phyloP scores from a whole-genome alignment of 1,140 invertebrate species.

The Reticulitermes speratus region DNA sequence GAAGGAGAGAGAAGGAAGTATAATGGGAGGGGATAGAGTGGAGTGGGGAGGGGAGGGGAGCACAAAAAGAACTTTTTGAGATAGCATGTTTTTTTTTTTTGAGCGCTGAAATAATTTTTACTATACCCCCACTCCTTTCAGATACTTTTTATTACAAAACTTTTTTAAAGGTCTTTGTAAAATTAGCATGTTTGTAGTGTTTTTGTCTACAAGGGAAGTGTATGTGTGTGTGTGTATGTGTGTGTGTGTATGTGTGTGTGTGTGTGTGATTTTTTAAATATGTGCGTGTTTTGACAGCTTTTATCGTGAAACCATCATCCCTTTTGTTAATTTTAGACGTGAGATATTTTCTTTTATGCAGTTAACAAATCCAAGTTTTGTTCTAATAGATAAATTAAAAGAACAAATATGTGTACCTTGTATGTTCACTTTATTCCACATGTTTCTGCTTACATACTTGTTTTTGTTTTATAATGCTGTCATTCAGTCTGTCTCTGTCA shows the following conservation, averaged over 20 bases:
- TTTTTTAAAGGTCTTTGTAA: slow-evolving; percentile 5
- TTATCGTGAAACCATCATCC: background rate
- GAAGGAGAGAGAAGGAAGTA: background rate
- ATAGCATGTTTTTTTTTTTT: background rate
- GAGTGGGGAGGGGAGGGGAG: too few relatives aligned
- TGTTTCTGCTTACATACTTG: background rate
- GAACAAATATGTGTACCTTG: background rate
- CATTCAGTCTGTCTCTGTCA: background rate
- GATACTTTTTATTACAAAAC: background rate
- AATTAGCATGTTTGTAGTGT: background rate
- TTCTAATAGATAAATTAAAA: background rate
- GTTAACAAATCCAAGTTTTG: background rate
- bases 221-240: background rate
- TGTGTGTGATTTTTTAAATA: background rate
- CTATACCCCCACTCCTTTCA: background rate
- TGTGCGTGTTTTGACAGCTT: background rate
- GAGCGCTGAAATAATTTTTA: background rate
- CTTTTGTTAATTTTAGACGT: slow-evolving; percentile 1
- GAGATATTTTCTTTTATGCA: background rate
- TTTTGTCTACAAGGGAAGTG: background rate
- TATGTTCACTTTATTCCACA: background rate
- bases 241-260: background rate
- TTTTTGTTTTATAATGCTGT: background rate
- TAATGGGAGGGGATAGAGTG: background rate
- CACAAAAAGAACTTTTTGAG: background rate